Evolutionary conservation across 2,797 vertebrate species (phyloP).

Genomic region (Amphiprion clarkii): DNA sequence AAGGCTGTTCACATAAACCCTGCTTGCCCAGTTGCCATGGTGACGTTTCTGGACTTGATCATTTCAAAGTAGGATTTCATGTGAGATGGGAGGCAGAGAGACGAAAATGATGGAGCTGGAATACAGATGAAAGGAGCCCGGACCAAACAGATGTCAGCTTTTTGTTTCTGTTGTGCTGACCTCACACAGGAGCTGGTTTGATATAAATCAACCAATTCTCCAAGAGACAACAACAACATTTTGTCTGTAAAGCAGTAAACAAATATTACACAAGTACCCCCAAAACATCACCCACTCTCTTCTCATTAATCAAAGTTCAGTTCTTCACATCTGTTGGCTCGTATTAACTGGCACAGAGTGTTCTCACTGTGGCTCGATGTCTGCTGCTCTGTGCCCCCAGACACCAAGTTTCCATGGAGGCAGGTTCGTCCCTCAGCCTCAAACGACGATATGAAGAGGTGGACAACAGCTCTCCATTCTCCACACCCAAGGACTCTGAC

Average conservation of each 20-base stretch:
- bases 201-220: not conserved
- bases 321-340: not conserved
- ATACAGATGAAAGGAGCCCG: slow-evolving; percentile 74
- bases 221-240: not conserved
- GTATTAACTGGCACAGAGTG: not conserved
- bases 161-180: slow-evolving; percentile 28
- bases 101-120: slow-evolving; percentile 74
- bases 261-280: not conserved
- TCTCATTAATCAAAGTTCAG: not conserved
- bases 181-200: slow-evolving; percentile 6
- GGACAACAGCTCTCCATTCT: slow-evolving; percentile 91
- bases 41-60: slow-evolving; percentile 74
- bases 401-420: slow-evolving; percentile 92
- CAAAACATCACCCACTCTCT: not conserved
- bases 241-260: not conserved
- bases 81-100: slow-evolving; percentile 48
- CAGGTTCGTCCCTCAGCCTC: slow-evolving; percentile 88
- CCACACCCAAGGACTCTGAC: slow-evolving; percentile 91
- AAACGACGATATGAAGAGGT: slow-evolving; percentile 96
- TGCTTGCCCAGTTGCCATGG: slow-evolving; percentile 85
- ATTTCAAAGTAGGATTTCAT: slow-evolving; percentile 81
- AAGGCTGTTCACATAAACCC: slow-evolving; percentile 63
- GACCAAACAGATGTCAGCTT: slow-evolving; percentile 64
- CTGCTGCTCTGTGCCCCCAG: slow-evolving; percentile 69
- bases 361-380: slow-evolving; percentile 20